These are phyloP conservation scores for Cricetomys ansorgei DNA, from an alignment of 2,113 vertebrate species.

Conservation along the genomic window DNA sequence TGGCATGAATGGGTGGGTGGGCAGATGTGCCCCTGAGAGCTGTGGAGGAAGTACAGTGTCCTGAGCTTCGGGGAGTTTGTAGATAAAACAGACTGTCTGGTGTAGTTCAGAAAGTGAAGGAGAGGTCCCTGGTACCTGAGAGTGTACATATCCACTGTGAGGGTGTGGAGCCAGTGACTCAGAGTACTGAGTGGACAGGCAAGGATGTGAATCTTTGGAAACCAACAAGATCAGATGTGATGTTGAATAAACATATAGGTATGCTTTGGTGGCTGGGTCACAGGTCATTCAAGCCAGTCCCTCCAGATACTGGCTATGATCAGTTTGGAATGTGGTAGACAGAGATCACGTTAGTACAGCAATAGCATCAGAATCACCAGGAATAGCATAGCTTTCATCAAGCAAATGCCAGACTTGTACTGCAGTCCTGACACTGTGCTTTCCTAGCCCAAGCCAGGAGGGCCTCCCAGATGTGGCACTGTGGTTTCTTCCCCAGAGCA, in stretches of 20 bases:
- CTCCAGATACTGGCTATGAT: neutral
- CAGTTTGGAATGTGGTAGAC: neutral
- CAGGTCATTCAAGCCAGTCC: neutral
- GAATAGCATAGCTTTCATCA: neutral
- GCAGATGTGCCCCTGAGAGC: neutral
- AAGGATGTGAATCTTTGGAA: neutral
- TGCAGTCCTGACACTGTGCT: neutral
- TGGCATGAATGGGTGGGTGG: neutral
- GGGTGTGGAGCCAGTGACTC: neutral
- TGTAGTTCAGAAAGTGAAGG: neutral
- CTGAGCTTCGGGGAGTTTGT: neutral
- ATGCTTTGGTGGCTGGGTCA: neutral
- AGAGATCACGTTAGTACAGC: neutral
- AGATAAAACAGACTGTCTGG: neutral
- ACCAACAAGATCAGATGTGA: neutral
- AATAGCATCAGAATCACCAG: neutral
- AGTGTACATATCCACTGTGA: neutral
- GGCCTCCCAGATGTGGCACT: neutral
- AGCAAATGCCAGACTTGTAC: neutral
- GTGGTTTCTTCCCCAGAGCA: too few species aligned
- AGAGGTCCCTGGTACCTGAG: neutral
- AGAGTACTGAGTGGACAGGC: accelerated
- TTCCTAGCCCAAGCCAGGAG: too few species aligned
- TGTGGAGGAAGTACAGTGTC: neutral
- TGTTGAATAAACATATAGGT: neutral